Evolutionary conservation across 37 sponge, comb jelly and placozoan species (phyloP).

Genomic region (Ianthella basta): DNA sequence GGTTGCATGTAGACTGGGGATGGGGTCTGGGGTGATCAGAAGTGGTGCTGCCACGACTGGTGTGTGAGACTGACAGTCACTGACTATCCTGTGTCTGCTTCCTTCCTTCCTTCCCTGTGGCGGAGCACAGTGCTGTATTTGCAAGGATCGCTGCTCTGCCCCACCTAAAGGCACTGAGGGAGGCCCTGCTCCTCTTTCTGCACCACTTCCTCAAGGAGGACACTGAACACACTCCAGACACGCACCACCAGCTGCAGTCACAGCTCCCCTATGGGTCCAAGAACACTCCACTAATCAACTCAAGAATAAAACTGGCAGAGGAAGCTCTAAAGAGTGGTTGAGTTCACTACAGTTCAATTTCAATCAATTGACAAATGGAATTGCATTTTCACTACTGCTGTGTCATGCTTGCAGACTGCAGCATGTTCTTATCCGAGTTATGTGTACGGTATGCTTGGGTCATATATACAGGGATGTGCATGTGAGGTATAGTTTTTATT

Average conservation of each 20-base stretch:
- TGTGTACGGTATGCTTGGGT: no score
- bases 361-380: no score
- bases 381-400: no score
- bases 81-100: not conserved
- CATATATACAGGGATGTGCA: no score
- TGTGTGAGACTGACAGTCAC: not conserved
- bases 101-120: not conserved
- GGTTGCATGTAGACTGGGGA: not conserved
- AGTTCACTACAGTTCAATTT: no score
- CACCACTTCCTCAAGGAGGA: slow-evolving; percentile 51
- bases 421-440: no score
- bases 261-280: not conserved
- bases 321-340: no score
- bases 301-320: not conserved
- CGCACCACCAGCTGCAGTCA: no score
- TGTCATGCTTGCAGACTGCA: no score
- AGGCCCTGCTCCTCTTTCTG: slow-evolving; percentile 64
- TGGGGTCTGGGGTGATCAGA: not conserved
- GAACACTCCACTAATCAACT: not conserved
- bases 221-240: no score
- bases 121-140: slow-evolving; percentile 41
- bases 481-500: no score
- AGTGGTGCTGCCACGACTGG: not conserved
- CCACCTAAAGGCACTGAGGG: slow-evolving; percentile 51
- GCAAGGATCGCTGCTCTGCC: slow-evolving; percentile 40